Conservation (phyloP, 2,888 invertebrate genomes). For the Allophyes oxyacanthae region DNA sequence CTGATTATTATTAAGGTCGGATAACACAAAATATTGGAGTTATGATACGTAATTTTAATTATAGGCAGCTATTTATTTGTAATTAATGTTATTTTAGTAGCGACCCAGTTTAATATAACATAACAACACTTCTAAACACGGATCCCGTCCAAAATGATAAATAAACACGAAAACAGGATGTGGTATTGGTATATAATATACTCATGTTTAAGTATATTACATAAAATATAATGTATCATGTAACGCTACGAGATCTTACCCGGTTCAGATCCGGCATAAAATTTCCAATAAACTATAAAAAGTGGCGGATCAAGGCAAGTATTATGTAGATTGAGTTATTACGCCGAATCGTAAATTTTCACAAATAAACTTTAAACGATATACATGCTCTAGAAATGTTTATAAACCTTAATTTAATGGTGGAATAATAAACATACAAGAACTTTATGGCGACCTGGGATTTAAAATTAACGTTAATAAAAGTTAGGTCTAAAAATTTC, state of each 20-base stretch:
- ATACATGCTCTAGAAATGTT: slow-evolving; percentile 27
- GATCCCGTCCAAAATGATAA: background rate
- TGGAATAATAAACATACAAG: slow-evolving; percentile 18
- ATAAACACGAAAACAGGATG: background rate
- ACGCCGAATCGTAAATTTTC: slow-evolving; percentile 35
- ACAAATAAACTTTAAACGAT: slow-evolving; percentile 38
- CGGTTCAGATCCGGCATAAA: slow-evolving; percentile 31
- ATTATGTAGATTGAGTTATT: slow-evolving; percentile 49
- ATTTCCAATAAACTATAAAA: slow-evolving; percentile 58
- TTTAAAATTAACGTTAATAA: slow-evolving; percentile 15
- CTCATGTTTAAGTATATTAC: background rate
- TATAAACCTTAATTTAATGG: slow-evolving; percentile 22
- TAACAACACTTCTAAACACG: background rate
- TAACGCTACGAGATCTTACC: slow-evolving; percentile 18
- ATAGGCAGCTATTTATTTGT: too few species aligned
- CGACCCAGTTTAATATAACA: background rate
- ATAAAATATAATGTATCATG: slow-evolving; percentile 12
- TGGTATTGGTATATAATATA: background rate
- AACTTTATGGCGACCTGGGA: slow-evolving; percentile 23
- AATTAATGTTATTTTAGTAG: background rate
- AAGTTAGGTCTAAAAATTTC: background rate
- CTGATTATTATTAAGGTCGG: too few species aligned
- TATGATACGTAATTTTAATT: too few species aligned
- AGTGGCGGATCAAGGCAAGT: slow-evolving; percentile 25
- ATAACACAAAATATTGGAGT: too few species aligned